These are phyloP conservation scores for Pelagia noctiluca DNA, from an alignment of 30 jellyfish, hydroid and myxozoan species.

Conservation along the genomic window DNA sequence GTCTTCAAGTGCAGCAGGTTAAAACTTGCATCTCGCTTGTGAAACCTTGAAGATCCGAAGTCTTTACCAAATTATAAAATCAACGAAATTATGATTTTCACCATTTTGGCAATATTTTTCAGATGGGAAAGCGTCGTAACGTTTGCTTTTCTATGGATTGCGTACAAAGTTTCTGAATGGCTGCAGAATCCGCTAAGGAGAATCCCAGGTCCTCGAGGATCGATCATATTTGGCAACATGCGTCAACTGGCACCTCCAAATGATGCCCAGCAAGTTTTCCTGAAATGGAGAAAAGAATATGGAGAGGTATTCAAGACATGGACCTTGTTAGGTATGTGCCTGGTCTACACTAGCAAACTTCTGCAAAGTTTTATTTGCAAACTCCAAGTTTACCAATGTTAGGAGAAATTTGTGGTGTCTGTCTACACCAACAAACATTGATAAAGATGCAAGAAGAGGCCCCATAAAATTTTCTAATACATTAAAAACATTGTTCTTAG, in stretches of 20 bases:
- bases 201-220: slow-evolving; percentile 43
- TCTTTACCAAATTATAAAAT: too few species aligned
- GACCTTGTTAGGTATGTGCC: not conserved
- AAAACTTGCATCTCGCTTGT: too few species aligned
- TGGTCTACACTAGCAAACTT: too few species aligned
- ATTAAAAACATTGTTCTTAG: not conserved
- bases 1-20: too few species aligned
- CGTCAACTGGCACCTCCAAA: slow-evolving; percentile 8
- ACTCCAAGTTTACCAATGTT: not conserved
- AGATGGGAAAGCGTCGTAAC: too few species aligned
- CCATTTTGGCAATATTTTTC: too few species aligned
- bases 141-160: too few species aligned
- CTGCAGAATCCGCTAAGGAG: slow-evolving; percentile 15
- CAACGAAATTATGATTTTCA: too few species aligned
- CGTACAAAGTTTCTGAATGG: slow-evolving; percentile 3
- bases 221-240: slow-evolving; percentile 11
- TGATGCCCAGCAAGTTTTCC: slow-evolving; percentile 21
- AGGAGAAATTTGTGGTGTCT: not conserved
- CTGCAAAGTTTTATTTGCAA: too few species aligned
- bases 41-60: too few species aligned
- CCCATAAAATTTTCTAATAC: not conserved
- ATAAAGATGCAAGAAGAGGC: not conserved
- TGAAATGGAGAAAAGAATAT: slow-evolving; percentile 31
- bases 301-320: slow-evolving; percentile 40
- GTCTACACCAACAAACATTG: not conserved